Percentiles rank a stretch among this genome's conserved stretches.
These are phyloP conservation scores for Xiphydria camelus DNA, from an alignment of 2,888 invertebrate species.

Conservation along the genomic window DNA sequence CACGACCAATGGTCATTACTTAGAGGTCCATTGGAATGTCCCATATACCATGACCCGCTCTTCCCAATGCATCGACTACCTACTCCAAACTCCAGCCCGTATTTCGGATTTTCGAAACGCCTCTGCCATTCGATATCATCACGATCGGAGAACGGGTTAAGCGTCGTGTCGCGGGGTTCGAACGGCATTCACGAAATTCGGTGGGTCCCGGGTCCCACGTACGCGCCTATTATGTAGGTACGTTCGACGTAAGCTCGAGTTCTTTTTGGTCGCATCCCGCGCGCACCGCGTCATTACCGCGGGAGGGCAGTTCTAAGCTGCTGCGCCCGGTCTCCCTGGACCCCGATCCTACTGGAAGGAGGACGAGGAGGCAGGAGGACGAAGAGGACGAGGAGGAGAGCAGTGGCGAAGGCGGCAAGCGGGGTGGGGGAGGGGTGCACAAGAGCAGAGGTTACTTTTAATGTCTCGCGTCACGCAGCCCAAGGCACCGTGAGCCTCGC, in stretches of 20 bases:
- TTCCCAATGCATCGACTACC: too few species aligned
- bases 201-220: not conserved
- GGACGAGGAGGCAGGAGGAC: conserved; percentile 10
- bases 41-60: too few species aligned
- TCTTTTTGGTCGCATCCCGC: conserved; percentile 13
- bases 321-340: conserved; percentile 19
- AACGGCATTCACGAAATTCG: not conserved
- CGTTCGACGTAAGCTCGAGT: conserved; percentile 33
- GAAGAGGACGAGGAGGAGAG: conserved; percentile 8
- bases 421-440: conserved; percentile 28
- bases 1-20: too few species aligned
- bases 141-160: too few species aligned
- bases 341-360: conserved; percentile 16
- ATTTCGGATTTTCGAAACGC: too few species aligned
- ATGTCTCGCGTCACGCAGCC: conserved; percentile 58
- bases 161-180: not conserved
- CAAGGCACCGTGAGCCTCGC: conserved; percentile 41
- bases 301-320: conserved; percentile 32
- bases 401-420: conserved; percentile 20
- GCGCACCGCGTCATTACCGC: conserved; percentile 30
- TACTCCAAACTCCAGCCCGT: too few species aligned
- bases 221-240: too few species aligned
- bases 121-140: too few species aligned
- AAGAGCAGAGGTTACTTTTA: conserved; percentile 56
- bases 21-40: too few species aligned